phyloP scores from a whole-genome alignment of 1,140 invertebrate genomes.

The Neocloeon triangulifer region DNA sequence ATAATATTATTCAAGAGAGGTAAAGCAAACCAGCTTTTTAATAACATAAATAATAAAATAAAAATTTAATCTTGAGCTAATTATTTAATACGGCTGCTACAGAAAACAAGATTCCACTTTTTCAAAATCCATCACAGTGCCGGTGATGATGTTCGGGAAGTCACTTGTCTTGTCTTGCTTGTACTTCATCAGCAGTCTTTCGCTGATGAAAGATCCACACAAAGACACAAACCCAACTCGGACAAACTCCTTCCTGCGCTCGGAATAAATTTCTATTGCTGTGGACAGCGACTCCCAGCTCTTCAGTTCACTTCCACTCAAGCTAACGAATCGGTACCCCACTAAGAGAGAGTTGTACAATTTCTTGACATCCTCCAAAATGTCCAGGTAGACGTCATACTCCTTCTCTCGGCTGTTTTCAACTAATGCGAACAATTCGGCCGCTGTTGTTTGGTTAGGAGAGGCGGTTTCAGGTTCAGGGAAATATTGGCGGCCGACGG shows the following conservation, averaged over 20 bases:
- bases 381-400: constrained; percentile 20
- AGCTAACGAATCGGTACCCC: constrained; percentile 30
- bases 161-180: constrained; percentile 23
- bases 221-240: constrained; percentile 38
- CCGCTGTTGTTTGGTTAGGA: constrained; percentile 30
- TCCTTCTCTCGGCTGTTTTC: constrained; percentile 18
- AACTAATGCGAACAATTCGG: constrained; percentile 27
- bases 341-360: constrained; percentile 30
- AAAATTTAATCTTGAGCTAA: no score
- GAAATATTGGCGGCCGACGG: constrained; percentile 33
- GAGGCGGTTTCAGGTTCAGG: constrained; percentile 29
- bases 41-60: no score
- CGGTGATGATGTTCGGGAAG: constrained; percentile 33
- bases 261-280: constrained; percentile 41
- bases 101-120: constrained; percentile 35
- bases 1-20: no score
- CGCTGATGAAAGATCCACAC: constrained; percentile 37
- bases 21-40: no score
- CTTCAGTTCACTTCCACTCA: constrained; percentile 26
- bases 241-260: constrained; percentile 26
- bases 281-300: constrained; percentile 31
- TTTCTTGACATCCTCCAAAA: constrained; percentile 19
- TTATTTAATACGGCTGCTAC: constrained; percentile 20
- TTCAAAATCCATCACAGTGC: constrained; percentile 35
- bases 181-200: constrained; percentile 31